A percentile compares a stretch with the other conserved stretches of the same genome.
phyloP scores from a whole-genome alignment of 2,113 vertebrate genomes.

The Thomomys bottae region DNA sequence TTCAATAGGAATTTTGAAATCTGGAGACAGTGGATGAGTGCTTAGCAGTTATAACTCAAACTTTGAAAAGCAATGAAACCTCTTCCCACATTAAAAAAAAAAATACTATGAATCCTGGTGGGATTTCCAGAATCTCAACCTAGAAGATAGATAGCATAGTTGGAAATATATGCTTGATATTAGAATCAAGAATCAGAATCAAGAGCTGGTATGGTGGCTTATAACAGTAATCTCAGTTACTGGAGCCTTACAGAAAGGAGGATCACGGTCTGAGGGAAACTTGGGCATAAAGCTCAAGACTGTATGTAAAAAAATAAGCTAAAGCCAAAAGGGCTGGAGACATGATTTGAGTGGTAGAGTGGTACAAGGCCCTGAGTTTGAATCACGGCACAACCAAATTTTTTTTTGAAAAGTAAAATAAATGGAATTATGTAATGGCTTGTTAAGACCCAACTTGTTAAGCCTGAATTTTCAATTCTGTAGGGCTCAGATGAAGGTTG shows the following conservation, averaged over 20 bases:
- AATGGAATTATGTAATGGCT: too few species aligned
- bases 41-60: background rate
- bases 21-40: background rate
- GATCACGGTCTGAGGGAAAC: too few species aligned
- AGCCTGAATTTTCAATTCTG: background rate
- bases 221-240: too few species aligned
- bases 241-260: too few species aligned
- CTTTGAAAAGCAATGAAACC: background rate
- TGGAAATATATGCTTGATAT: slow-evolving; percentile 2
- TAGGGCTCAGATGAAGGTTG: background rate
- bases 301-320: too few species aligned
- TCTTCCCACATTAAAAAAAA: background rate
- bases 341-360: too few species aligned
- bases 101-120: background rate
- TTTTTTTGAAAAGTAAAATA: too few species aligned
- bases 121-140: background rate
- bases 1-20: slow-evolving; percentile 3
- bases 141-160: background rate
- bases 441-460: background rate
- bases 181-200: background rate
- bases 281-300: too few species aligned
- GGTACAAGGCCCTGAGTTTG: too few species aligned
- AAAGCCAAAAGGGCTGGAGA: too few species aligned
- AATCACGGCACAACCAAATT: too few species aligned
- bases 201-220: background rate